Percentiles rank a stretch among this genome's conserved stretches.
Conservation (phyloP, 2,113 vertebrate species). For the Brevimyrus niger region DNA sequence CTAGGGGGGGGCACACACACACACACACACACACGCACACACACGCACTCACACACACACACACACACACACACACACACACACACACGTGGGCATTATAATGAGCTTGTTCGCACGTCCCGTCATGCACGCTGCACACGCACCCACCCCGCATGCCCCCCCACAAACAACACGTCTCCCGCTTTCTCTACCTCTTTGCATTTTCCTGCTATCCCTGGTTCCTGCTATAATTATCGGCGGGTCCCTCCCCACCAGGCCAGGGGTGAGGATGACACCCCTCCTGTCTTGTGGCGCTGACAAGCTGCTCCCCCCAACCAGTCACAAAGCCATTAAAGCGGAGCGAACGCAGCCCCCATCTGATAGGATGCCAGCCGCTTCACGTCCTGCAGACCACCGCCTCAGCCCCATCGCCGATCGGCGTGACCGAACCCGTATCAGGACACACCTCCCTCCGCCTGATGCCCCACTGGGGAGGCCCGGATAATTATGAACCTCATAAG, state of each 20-base stretch:
- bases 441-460: background rate
- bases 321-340: background rate
- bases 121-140: background rate
- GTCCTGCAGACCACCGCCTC: background rate
- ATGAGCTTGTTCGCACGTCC: background rate
- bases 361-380: background rate
- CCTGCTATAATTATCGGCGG: background rate
- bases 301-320: background rate
- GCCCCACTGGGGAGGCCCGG: background rate
- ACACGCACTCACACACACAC: background rate
- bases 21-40: background rate
- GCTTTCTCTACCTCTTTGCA: background rate
- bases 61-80: background rate
- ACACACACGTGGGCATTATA: background rate
- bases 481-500: background rate
- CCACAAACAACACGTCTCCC: background rate
- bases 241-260: background rate
- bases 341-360: background rate
- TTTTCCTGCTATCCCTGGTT: background rate
- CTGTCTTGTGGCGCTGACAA: background rate
- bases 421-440: background rate
- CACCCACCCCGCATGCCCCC: background rate
- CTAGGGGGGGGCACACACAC: slow-evolving; percentile 36
- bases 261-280: background rate
- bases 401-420: background rate